Evolutionary conservation across 2,888 invertebrate genomes (phyloP).

Genomic region (Lasioglossum morio): DNA sequence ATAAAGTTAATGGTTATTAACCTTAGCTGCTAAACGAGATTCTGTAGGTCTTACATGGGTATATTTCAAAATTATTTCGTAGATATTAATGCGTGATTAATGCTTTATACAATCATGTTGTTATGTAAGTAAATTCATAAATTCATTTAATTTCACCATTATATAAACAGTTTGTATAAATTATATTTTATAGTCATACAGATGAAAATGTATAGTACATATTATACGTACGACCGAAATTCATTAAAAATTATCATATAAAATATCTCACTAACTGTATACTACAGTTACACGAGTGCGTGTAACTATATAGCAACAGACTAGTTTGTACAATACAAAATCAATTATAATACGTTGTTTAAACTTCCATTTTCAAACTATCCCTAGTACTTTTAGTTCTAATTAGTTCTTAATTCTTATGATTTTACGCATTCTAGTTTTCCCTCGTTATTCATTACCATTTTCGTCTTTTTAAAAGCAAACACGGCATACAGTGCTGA

Average conservation of each 20-base stretch:
- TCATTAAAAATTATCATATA: constrained; percentile 25
- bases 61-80: constrained; percentile 27
- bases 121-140: constrained; percentile 5
- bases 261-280: constrained; percentile 23
- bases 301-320: constrained; percentile 39
- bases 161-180: constrained; percentile 33
- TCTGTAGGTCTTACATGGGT: not conserved
- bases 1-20: not conserved
- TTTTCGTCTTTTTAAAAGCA: constrained; percentile 92
- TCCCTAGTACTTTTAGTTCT: constrained; percentile 25
- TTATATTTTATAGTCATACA: constrained; percentile 29
- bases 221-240: constrained; percentile 16
- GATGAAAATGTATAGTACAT: constrained; percentile 25
- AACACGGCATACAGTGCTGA: constrained; percentile 93
- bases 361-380: constrained; percentile 25
- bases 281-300: constrained; percentile 27
- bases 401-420: constrained; percentile 25
- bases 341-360: constrained; percentile 33
- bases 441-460: constrained; percentile 88
- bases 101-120: constrained; percentile 27
- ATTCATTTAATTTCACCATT: constrained; percentile 25
- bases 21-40: not conserved
- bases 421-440: constrained; percentile 83
- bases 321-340: constrained; percentile 79
- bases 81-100: constrained; percentile 23